Evolutionary conservation across 2,113 vertebrate genomes (phyloP).

Genomic region (Meleagris gallopavo): DNA sequence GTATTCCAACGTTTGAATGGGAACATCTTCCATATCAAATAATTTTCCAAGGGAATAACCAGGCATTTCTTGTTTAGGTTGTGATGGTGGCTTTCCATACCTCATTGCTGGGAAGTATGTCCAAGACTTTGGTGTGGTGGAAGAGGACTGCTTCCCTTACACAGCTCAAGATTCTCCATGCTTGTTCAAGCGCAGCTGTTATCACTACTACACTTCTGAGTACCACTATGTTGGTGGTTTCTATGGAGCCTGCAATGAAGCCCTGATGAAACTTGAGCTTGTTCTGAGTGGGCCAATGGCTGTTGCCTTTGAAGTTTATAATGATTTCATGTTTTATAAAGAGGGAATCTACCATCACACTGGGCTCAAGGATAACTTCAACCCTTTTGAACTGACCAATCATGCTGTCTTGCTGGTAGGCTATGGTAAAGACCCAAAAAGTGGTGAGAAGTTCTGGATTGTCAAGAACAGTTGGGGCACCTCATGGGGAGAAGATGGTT

Average conservation of each 20-base stretch:
- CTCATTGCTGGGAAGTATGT: conserved; percentile 90
- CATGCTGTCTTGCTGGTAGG: conserved; percentile 94
- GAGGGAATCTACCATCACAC: conserved; percentile 95
- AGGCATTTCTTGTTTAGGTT: conserved; percentile 78
- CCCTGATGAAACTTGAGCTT: conserved; percentile 91
- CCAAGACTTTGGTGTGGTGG: conserved; percentile 94
- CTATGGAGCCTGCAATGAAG: conserved; percentile 94
- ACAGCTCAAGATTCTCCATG: conserved; percentile 81
- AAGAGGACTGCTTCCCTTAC: conserved; percentile 92
- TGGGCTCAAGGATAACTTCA: conserved; percentile 83
- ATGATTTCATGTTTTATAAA: conserved; percentile 88
- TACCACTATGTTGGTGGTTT: conserved; percentile 96
- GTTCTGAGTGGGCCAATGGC: conserved; percentile 87
- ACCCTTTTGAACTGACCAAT: conserved; percentile 95
- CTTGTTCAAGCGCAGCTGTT: conserved; percentile 74
- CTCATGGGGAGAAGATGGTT: conserved; percentile 90
- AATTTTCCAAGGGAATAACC: neutral
- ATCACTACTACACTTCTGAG: conserved; percentile 83
- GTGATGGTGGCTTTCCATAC: conserved; percentile 94
- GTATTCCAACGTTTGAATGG: neutral
- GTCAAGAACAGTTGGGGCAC: conserved; percentile 98
- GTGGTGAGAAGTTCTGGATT: conserved; percentile 90
- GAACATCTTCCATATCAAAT: neutral
- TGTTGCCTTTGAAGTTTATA: conserved; percentile 91
- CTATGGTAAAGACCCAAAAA: conserved; percentile 84